Evolutionary conservation across 2,113 vertebrate genomes (phyloP), one percentile per base, ranked within the genome.

Genomic region (Campylomormyrus numenius): DNA sequence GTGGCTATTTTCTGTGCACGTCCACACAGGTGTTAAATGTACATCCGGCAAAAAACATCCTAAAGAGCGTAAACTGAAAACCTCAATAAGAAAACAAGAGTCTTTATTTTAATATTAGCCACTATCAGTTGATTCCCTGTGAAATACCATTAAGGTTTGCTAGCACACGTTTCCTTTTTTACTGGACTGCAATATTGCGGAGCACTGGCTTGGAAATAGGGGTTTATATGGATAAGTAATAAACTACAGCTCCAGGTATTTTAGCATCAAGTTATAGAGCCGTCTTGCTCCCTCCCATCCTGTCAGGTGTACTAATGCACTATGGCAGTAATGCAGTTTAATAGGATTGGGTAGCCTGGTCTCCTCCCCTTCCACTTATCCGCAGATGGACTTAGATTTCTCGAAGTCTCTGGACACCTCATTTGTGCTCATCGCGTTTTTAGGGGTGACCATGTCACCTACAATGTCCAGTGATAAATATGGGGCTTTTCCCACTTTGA

Each of bases 281-380:
- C 53, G 48, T 56, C 80, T 85, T 85, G 35, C 9, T 35, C 52
- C 8, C 17, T 48, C 17, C 80, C 80, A 9, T 85, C 45, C 39
- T 35, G 10, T 62, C 80, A 62, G 13, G 39, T 85, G 21, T 31
- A 10, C 92, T 95, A 96, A 96, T 94, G 93, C 92, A 91, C 92
- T 93, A 94, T 93, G 93, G 93, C 94, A 92, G 93, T 95, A 95
- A 95, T 94, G 94, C 95, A 94, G 92, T 89, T 91, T 96, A 96
- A 96, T 96, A 94, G 96, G 96, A 96, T 96, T 95, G 91, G 56
- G 92, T 92, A 89, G 90, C 91, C 92, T 93, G 92, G 94, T 92
- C 94, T 93, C 91, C 70, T 87, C 77, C 91, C 91, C 91, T 89
- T 24, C 90, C 90, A 91, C 52, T 42, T 62, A 85, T 42, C 48